Percentiles rank a stretch among this genome's conserved stretches.
Evolutionary conservation across 1,140 invertebrate genomes (phyloP).

Genomic region (Rhopalosiphum padi): DNA sequence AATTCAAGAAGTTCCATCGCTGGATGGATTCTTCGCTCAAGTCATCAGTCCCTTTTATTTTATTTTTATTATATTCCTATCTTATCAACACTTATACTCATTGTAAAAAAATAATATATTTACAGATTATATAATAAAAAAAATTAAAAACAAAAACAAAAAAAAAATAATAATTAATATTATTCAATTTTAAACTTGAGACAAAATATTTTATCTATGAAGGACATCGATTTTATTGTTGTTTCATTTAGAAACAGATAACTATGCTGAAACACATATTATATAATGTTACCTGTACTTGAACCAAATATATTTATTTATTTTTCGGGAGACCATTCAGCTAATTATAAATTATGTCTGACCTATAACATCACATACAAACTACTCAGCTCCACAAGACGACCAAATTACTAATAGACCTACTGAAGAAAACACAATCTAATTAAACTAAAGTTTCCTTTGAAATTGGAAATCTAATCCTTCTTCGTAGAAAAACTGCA

Average conservation of each 20-base stretch:
- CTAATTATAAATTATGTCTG: neutral
- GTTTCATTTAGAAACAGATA: neutral
- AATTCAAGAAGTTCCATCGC: no score
- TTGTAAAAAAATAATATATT: no score
- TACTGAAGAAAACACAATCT: neutral
- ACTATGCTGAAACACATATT: neutral
- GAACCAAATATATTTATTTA: neutral
- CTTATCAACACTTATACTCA: no score
- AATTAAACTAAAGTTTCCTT: neutral
- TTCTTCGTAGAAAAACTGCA: neutral
- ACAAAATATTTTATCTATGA: neutral
- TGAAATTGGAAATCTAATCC: neutral
- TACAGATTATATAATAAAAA: no score
- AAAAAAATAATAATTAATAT: neutral
- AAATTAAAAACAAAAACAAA: no score
- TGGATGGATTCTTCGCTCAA: no score
- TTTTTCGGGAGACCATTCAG: neutral
- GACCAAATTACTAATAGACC: no score
- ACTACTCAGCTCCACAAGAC: neutral
- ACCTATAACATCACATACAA: neutral
- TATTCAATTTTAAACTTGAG: accelerated
- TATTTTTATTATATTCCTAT: no score
- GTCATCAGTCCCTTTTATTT: no score
- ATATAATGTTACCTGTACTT: no score
- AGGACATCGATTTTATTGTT: neutral